Conservation (phyloP, 2,113 vertebrate genomes). For the Rhinolophus sinicus region DNA sequence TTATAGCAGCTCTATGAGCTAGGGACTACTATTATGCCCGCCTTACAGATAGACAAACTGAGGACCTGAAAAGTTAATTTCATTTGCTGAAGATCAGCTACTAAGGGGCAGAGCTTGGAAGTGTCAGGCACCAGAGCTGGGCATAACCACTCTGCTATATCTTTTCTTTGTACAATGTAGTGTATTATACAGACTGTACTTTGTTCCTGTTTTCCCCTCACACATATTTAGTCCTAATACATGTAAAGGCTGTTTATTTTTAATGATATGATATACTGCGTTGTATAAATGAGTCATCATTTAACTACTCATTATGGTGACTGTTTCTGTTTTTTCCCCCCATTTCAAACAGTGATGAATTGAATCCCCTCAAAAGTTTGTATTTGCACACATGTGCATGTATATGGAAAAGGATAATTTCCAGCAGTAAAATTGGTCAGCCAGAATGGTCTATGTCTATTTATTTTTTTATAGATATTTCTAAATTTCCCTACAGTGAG, state of each 20-base stretch:
- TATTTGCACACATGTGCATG: not conserved
- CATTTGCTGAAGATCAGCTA: not conserved
- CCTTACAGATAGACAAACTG: not conserved
- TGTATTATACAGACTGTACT: not conserved
- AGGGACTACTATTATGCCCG: not conserved
- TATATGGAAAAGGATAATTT: not conserved
- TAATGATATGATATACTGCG: not conserved
- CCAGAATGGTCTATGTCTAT: not conserved
- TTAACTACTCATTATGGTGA: not conserved
- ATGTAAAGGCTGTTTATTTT: not conserved
- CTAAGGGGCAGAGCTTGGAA: not conserved
- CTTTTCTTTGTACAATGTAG: not conserved
- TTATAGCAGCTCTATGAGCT: not conserved
- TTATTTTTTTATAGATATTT: not conserved
- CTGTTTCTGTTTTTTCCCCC: not conserved
- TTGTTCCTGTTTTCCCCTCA: not conserved
- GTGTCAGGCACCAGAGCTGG: not conserved
- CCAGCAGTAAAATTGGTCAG: not conserved
- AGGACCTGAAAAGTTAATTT: not conserved
- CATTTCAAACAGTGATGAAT: not conserved
- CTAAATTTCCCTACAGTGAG: not conserved
- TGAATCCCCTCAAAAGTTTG: not conserved
- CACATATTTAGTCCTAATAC: not conserved
- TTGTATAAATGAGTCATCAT: not conserved
- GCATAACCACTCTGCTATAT: not conserved